A percentile compares a stretch with the other conserved stretches of the same genome.
Conservation (phyloP, 2,888 invertebrate genomes). For the Nebria brevicollis region DNA sequence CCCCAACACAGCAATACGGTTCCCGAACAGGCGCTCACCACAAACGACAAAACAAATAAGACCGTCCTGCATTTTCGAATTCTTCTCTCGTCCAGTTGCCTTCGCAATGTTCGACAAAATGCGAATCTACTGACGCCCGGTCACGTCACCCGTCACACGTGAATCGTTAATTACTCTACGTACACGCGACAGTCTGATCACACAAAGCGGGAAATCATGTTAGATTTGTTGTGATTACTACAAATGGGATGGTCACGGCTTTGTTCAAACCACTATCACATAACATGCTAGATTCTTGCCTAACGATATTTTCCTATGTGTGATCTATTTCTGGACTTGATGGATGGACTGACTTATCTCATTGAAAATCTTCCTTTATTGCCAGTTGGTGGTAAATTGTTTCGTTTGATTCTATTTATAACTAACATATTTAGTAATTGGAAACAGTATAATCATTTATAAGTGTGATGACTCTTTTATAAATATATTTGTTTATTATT, state of each 20-base stretch:
- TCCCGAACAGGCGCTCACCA: slow-evolving; percentile 6
- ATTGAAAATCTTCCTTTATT: neutral
- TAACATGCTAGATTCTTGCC: neutral
- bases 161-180: slow-evolving; percentile 11
- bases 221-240: slow-evolving; percentile 1
- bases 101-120: neutral
- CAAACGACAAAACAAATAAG: slow-evolving; percentile 30
- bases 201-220: neutral
- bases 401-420: neutral
- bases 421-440: neutral
- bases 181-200: slow-evolving; percentile 7
- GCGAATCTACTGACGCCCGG: neutral
- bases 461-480: too few relatives aligned
- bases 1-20: neutral
- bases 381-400: neutral
- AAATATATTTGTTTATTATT: neutral
- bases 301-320: neutral
- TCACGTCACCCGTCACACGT: slow-evolving; percentile 11
- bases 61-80: slow-evolving; percentile 16
- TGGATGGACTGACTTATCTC: neutral
- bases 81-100: neutral
- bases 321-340: neutral
- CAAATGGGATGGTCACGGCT: neutral
- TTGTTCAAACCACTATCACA: neutral
- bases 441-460: neutral